Evolutionary conservation across 2,797 vertebrate species (phyloP), one percentile per base, ranked within the genome.

Genomic region (Pipistrellus pygmaeus): DNA sequence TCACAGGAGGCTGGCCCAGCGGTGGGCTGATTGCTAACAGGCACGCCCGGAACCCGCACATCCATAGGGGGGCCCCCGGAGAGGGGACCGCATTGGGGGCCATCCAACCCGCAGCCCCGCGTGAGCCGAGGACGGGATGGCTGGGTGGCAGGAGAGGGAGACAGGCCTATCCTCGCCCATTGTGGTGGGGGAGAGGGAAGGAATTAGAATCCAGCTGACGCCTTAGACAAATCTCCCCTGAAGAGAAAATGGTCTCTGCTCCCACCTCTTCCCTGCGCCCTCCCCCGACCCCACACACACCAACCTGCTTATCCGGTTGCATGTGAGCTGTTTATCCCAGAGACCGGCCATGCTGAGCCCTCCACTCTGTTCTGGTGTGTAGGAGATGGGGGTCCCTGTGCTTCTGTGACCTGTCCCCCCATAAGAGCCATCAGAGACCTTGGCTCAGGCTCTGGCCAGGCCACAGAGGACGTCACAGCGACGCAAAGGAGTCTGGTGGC

Each of bases 11-110:
- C 86, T 41, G 48, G 80, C 77, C 21, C 96, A 12, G 88, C 3
- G 48, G 97, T 96, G 91, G 88, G 95, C 87, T 97, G 98, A 97
- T 97, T 98, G 97, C 96, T 96, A 85, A 75, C 10, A 91, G 89
- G 81, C 9, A 21, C 0, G 4, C 46, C 12, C 8, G 44, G 21
- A 3, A 13, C 2, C 35, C 44, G 11, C 11, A 13, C 21, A 20
- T 68, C 0, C 0, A 73, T 0, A 46, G 78, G 51, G 81, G 84
- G 35, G 66, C 82, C 0, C 0, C 17, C 41, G 17, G 0, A 4
- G 73, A 92, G 55, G 68, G 25, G 84, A 90, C 57, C 11, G 66
- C 55, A 57, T 17, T 68, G 13, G 80, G 48, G 81, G 25, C 53
- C 81, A n/a, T 14, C 6, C 69, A 62, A 41, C 35, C 35, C 0